A percentile compares a stretch with the other conserved stretches of the same genome.
Conservation (phyloP, 2,888 invertebrate species). For the Cerastis rubricosa region DNA sequence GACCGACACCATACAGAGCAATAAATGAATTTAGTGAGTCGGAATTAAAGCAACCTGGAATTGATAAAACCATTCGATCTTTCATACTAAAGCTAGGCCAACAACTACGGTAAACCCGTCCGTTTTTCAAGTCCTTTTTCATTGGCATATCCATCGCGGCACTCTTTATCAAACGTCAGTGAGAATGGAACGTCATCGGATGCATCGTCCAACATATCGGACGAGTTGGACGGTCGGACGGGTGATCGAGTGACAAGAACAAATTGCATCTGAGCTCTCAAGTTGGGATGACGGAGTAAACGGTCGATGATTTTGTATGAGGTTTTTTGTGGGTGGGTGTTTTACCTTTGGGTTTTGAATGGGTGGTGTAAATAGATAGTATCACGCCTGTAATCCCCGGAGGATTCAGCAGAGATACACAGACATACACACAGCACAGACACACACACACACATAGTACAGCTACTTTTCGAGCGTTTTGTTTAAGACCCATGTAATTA, state of each 20-base stretch:
- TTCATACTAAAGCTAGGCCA: background rate
- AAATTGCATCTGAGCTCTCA: constrained; percentile 61
- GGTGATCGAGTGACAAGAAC: constrained; percentile 56
- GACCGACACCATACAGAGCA: too few species aligned
- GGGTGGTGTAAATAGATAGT: background rate
- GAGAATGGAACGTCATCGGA: constrained; percentile 61
- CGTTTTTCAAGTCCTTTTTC: constrained; percentile 39
- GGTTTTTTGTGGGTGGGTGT: background rate
- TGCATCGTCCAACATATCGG: constrained; percentile 22
- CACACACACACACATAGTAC: too few species aligned
- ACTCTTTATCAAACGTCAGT: constrained; percentile 57
- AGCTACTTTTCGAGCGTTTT: background rate
- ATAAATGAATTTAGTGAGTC: too few species aligned
- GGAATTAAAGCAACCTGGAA: too few species aligned
- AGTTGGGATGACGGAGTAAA: constrained; percentile 38
- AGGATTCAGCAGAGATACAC: background rate
- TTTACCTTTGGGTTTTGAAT: background rate
- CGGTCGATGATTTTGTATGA: constrained; percentile 25
- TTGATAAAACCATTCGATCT: too few species aligned
- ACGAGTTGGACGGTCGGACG: constrained; percentile 20
- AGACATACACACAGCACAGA: too few species aligned
- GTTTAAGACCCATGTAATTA: background rate
- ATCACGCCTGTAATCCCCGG: background rate
- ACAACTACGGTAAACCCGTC: background rate
- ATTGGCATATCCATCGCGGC: constrained; percentile 25